These are phyloP conservation scores for Ceratoteleas bidentatus DNA, from an alignment of 1,140 invertebrate species.

Conservation along the genomic window DNA sequence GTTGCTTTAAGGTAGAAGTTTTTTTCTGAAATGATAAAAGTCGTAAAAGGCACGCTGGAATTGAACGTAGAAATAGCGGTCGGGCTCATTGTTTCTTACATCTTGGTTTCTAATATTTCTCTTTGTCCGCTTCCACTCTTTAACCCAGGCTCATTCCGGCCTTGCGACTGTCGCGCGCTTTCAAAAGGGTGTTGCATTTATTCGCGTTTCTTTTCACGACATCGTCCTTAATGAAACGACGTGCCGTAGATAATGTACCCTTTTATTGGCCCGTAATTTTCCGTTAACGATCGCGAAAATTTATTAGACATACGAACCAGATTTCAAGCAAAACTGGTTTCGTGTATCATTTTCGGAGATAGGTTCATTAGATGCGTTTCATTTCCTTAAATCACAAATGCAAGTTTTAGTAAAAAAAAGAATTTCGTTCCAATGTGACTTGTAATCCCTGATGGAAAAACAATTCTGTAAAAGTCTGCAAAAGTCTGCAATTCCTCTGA, in stretches of 20 bases:
- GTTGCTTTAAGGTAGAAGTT: slow-evolving; percentile 20
- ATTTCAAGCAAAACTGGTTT: background rate
- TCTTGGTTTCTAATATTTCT: slow-evolving; percentile 36
- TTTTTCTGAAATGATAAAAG: slow-evolving; percentile 27
- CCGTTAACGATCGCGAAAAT: slow-evolving; percentile 17
- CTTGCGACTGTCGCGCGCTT: slow-evolving; percentile 25
- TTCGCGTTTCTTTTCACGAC: slow-evolving; percentile 34
- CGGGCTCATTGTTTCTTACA: slow-evolving; percentile 46
- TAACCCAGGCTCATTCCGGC: slow-evolving; percentile 31
- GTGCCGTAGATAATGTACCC: slow-evolving; percentile 15
- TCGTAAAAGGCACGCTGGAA: slow-evolving; percentile 19
- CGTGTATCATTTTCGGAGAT: background rate
- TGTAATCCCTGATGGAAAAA: no score
- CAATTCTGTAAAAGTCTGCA: no score
- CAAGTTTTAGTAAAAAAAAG: no score
- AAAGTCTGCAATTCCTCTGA: no score
- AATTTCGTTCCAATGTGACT: no score
- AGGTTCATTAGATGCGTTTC: no score
- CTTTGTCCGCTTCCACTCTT: slow-evolving; percentile 23
- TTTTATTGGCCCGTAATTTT: slow-evolving; percentile 30
- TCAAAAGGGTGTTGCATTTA: slow-evolving; percentile 34
- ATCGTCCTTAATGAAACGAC: slow-evolving; percentile 39
- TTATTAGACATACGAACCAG: slow-evolving; percentile 15
- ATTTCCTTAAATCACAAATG: no score
- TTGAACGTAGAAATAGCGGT: slow-evolving; percentile 32